Evolutionary conservation across 2,888 invertebrate species (phyloP).

Genomic region (Pachymerium ferrugineum): DNA sequence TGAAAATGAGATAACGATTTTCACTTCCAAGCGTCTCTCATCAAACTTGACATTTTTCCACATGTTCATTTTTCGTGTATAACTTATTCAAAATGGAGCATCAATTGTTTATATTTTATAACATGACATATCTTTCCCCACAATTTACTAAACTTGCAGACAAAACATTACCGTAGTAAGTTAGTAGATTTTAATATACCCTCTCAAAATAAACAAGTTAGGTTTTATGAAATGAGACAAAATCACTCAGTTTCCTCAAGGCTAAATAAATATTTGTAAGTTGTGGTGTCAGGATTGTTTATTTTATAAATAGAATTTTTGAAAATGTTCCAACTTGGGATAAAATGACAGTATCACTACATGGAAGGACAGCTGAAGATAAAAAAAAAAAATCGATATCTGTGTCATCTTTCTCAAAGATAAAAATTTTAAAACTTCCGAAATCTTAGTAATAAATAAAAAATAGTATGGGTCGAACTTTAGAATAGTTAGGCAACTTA

Average conservation of each 20-base stretch:
- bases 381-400: slow-evolving; percentile 17
- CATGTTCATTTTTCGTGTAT: background rate
- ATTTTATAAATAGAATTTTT: background rate
- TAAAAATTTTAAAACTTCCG: background rate
- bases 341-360: no score
- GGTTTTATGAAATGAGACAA: no score
- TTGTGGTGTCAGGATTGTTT: background rate
- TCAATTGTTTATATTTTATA: no score
- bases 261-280: background rate
- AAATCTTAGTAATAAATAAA: no score
- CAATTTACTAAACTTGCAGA: no score
- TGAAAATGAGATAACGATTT: slow-evolving; percentile 24
- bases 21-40: background rate
- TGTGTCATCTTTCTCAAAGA: background rate
- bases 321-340: background rate
- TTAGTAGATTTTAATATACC: no score
- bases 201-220: background rate
- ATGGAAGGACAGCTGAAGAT: no score
- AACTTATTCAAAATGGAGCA: no score
- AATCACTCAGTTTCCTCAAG: background rate
- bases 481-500: no score
- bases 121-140: no score
- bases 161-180: no score
- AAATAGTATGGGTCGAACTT: no score
- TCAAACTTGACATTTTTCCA: background rate